Base-by-base conservation (phyloP, 2,113 vertebrate species). In the Urocolius indicus region DNA sequence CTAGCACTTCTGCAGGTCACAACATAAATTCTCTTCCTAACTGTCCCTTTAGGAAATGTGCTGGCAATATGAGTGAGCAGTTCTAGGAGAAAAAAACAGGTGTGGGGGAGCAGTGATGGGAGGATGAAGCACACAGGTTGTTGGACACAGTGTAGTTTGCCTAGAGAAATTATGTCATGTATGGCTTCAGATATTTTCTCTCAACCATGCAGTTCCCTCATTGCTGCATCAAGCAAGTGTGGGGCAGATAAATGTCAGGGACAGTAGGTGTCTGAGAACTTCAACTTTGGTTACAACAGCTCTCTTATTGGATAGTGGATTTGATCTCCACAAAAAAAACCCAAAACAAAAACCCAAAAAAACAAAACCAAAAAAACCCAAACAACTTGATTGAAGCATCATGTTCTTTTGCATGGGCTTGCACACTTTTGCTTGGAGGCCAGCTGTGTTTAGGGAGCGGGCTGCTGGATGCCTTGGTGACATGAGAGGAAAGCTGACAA, bases 211-310 rank as follows among this genome's bases (percentile, higher is more conserved):
- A 22, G 30, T 58, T 72, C 58, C 15, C 23, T 72, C 45, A 41
- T 80, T 45, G 58, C 36, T 21, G 5, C 32, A 49, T 54, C n/a
- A 45, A 49, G 30, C 2, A 4, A 16, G 21, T 38, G 85, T 1
- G 0, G 58, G 34, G 24, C 27, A 10, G 2, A 0, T 57, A 36
- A 73, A 29, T 26, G 13, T 69, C 0, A 1, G 10, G 21, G 41
- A 10, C 49, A 52, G 18, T 24, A 45, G 21, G n/a, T 43, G 10
- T 38, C 54, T 7, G 19, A 83, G 49, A 63, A 41, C 51, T 48
- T 52, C 72, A 68, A 34, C 45, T 55, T 59, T 69, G 26, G 17
- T 65, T 83, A 63, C 38, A 51, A 1, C 9, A 10, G 45, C 54
- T 71, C 20, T 58, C 43, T 63, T 63, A 34, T 17, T 78, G 67